Conservation (phyloP, 1,140 invertebrate genomes). For the Trachymyrmex cornetzi region DNA sequence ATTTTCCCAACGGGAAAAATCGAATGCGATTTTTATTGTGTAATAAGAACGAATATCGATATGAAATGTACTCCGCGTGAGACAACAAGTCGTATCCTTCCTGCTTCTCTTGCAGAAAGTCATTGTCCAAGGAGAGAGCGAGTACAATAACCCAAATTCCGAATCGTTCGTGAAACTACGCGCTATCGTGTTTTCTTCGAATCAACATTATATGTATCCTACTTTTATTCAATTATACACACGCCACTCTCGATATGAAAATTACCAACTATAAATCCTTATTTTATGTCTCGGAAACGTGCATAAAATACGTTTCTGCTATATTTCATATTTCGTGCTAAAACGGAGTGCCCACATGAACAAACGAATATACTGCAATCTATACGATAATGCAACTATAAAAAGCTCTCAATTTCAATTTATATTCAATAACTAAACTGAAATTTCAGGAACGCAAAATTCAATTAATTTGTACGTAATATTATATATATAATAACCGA, state of each 20-base stretch:
- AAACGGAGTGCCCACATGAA: not conserved
- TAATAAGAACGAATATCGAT: conserved; percentile 50
- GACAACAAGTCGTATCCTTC: conserved; percentile 23
- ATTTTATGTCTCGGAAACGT: conserved; percentile 45
- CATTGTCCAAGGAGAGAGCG: conserved; percentile 6
- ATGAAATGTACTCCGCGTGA: conserved; percentile 35
- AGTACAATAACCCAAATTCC: conserved; percentile 30
- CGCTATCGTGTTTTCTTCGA: conserved; percentile 15
- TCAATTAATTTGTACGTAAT: conserved; percentile 9
- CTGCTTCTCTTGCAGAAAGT: not conserved
- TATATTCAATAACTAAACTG: conserved; percentile 19
- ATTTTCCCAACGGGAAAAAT: conserved; percentile 3
- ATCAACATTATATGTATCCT: conserved; percentile 7
- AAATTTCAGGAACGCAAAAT: conserved; percentile 12
- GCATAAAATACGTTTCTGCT: conserved; percentile 15
- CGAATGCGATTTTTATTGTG: conserved; percentile 47
- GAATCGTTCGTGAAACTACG: conserved; percentile 17
- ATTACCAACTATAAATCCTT: conserved; percentile 41
- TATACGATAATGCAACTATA: not conserved
- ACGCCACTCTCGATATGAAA: conserved; percentile 47
- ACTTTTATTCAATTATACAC: conserved; percentile 48
- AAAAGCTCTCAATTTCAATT: conserved; percentile 30
- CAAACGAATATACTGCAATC: not conserved
- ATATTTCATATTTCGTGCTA: conserved; percentile 22
- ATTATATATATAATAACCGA: conserved; percentile 1